Conservation (phyloP, 2,888 invertebrate genomes). For the Catonia carolina region DNA sequence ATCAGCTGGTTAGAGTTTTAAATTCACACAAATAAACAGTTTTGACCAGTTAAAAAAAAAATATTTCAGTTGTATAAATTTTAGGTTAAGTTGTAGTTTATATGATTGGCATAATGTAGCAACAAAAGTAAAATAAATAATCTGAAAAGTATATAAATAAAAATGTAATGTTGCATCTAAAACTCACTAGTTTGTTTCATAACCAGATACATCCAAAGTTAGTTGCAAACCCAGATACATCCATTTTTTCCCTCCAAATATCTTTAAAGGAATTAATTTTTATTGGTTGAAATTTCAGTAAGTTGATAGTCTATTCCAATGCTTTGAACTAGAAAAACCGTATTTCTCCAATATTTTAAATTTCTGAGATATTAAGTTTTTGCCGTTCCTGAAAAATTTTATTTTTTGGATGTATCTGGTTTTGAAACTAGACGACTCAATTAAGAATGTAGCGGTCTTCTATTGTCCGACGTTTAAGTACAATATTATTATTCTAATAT, state of each 20-base stretch:
- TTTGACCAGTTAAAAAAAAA: neutral
- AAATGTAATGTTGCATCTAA: too few species aligned
- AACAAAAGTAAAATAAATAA: neutral
- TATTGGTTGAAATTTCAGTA: neutral
- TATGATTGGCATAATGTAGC: too few species aligned
- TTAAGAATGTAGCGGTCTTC: too few species aligned
- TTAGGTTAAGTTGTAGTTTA: too few species aligned
- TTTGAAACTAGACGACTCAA: neutral
- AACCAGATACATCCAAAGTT: neutral
- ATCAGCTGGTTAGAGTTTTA: too few species aligned
- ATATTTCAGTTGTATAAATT: neutral
- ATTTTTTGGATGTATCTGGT: neutral
- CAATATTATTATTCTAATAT: too few species aligned
- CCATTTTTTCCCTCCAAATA: neutral
- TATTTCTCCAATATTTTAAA: neutral
- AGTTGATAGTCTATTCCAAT: neutral
- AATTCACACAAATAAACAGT: neutral
- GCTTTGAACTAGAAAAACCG: neutral
- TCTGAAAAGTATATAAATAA: neutral
- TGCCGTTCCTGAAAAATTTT: neutral
- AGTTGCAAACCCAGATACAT: conserved; percentile 4
- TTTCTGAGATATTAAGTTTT: neutral
- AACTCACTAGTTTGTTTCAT: too few species aligned
- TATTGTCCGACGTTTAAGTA: too few species aligned
- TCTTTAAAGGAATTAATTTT: neutral